Evolutionary conservation across 2,113 vertebrate genomes (phyloP), one percentile per base, ranked within the genome.

Genomic region (Prionailurus viverrinus): DNA sequence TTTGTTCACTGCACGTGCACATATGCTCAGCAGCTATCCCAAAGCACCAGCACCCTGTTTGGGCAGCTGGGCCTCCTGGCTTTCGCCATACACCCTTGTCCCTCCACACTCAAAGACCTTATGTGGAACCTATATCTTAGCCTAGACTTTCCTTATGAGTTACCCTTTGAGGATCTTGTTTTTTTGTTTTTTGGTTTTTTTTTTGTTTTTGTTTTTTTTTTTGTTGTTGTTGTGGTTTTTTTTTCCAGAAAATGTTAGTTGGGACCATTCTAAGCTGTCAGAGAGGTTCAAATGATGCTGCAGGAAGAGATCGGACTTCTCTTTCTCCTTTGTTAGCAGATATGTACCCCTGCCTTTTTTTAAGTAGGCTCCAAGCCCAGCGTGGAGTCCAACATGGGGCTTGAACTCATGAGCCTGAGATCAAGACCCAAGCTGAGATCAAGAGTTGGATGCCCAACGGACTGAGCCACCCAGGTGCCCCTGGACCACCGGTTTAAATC

Each of bases 101-200:
- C 2, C 19, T 1, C 0, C 0, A 3, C 11, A 21, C 41, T 53
- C 29, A 3, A 13, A 91, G 55, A 4, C 27, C 65, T 84, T 48
- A 1, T 25, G 1, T 68, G 7, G 45, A 79, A 36, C 39, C 55
- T 14, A 16, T 45, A 29, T 36, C 1, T 39, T 74, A 85, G 65
- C 55, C 7, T 14, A 53, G 41, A 87, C 19, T 36, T 41, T 58
- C 21, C 27, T 5, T 5, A 19, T 48, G 25, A 71, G 5, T 66
- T 78, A 58, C 13, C 2, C 21, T 21, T 80, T 68, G 23, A 73
- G 53, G 8, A 13, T 53, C 7, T 41, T 33, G 31, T 63, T 53
- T 69, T 53, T 94, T 6, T 66, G 8, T 1, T 41, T 41, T 61
- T n/a, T n/a, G n/a, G n/a, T 1, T 41, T 6, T 5, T 41, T 1